Evolutionary conservation across 2,888 invertebrate genomes (phyloP).

Genomic region (Hydroisotoma schaefferi): DNA sequence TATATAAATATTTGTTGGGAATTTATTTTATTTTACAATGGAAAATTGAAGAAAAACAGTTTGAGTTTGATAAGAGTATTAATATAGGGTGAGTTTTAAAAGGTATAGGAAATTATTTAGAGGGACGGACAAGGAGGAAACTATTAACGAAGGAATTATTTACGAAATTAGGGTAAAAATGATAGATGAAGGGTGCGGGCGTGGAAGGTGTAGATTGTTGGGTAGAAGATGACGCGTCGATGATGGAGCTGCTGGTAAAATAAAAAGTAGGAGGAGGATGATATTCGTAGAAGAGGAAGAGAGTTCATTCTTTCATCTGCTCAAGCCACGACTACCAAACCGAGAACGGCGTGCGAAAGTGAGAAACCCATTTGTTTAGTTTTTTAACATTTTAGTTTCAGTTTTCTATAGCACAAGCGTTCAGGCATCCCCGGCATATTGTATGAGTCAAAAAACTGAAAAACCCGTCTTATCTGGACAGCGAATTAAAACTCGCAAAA

Average conservation of each 20-base stretch:
- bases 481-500: conserved; percentile 99
- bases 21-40: too few species aligned
- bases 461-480: conserved; percentile 99
- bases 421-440: conserved; percentile 55
- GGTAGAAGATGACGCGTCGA: neutral
- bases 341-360: neutral
- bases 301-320: neutral
- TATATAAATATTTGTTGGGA: too few species aligned
- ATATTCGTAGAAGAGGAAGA: neutral
- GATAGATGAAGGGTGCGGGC: neutral
- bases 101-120: too few species aligned
- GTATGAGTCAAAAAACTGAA: conserved; percentile 99
- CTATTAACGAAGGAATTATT: neutral
- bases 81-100: too few species aligned
- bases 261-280: neutral
- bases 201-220: neutral
- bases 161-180: neutral
- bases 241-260: too few species aligned
- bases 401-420: neutral
- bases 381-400: conserved; percentile 6
- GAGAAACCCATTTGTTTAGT: neutral
- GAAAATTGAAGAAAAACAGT: too few species aligned
- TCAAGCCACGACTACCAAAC: conserved; percentile 10
- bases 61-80: too few species aligned
- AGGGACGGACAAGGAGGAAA: neutral